A percentile compares a stretch with the other conserved stretches of the same genome.
phyloP scores from a whole-genome alignment of 2,113 vertebrate species.

The Xerus inauris region DNA sequence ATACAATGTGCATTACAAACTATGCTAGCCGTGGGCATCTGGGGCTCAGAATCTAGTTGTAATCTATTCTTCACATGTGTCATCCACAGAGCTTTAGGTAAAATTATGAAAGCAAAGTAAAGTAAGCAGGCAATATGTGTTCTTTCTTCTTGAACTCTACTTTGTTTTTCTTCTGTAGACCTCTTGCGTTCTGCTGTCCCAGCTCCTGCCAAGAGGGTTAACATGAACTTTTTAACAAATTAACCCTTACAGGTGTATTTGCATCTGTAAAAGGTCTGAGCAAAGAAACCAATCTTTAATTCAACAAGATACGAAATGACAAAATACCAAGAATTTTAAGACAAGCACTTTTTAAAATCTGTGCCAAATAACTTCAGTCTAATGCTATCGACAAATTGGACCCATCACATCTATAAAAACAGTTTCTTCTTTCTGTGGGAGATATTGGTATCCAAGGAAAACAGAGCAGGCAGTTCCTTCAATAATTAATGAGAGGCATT shows the following conservation, averaged over 20 bases:
- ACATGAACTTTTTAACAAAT: neutral
- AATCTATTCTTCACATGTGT: neutral
- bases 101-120: slow-evolving; percentile 12
- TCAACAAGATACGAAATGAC: neutral
- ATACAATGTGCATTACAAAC: neutral
- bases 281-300: neutral
- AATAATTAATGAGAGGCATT: neutral
- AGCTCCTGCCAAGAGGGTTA: neutral
- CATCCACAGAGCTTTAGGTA: neutral
- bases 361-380: neutral
- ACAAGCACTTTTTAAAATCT: neutral
- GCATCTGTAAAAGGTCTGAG: neutral
- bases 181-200: neutral
- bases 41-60: neutral
- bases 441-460: slow-evolving; percentile 18
- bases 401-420: neutral
- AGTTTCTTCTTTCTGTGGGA: neutral
- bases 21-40: neutral
- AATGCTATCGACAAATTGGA: neutral
- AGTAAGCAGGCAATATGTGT: neutral
- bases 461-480: neutral
- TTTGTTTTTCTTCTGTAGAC: neutral
- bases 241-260: neutral
- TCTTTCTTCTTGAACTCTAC: neutral
- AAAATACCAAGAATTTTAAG: neutral